These are phyloP conservation scores for Plotosus lineatus DNA, from an alignment of 2,113 vertebrate species.

Conservation along the genomic window DNA sequence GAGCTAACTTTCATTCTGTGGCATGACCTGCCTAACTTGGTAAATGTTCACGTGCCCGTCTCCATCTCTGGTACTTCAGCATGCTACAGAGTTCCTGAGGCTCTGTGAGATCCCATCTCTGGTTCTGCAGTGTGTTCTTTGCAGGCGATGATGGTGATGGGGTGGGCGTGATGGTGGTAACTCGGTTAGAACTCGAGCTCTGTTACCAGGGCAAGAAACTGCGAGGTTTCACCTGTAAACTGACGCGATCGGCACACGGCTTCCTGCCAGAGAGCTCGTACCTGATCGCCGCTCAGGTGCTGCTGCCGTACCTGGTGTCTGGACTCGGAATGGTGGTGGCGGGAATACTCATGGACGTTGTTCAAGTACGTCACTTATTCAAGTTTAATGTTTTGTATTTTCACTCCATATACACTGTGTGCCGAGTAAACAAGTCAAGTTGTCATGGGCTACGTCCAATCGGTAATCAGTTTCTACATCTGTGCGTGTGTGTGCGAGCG, in stretches of 20 bases:
- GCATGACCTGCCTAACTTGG: background rate
- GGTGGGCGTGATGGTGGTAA: constrained; percentile 79
- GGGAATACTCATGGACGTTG: constrained; percentile 83
- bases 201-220: constrained; percentile 84
- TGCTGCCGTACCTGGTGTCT: constrained; percentile 81
- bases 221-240: constrained; percentile 85
- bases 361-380: constrained; percentile 77
- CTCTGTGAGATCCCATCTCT: background rate
- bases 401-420: background rate
- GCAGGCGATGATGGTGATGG: constrained; percentile 52
- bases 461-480: background rate
- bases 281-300: constrained; percentile 77
- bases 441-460: background rate
- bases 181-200: constrained; percentile 83
- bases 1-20: background rate
- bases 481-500: background rate
- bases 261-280: constrained; percentile 82
- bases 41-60: too few relatives aligned
- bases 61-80: too few relatives aligned
- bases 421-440: background rate
- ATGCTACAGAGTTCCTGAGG: background rate
- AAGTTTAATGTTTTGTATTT: background rate
- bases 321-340: constrained; percentile 85
- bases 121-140: background rate
- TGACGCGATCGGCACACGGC: constrained; percentile 78